Conservation (phyloP, 2,797 vertebrate species). For the Crenichthys baileyi region DNA sequence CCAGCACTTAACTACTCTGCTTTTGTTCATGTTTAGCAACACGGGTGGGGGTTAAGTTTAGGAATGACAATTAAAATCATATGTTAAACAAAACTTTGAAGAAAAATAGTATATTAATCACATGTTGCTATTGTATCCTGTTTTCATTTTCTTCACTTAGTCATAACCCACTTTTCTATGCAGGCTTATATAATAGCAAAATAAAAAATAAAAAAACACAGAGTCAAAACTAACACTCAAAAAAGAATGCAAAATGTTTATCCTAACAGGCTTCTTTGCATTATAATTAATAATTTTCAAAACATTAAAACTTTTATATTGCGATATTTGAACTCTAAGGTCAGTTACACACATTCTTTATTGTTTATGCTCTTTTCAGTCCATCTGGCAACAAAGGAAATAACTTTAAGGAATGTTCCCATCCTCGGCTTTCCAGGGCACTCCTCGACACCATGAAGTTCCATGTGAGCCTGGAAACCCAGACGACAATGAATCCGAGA, state of each 20-base stretch:
- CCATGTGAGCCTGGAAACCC: constrained; percentile 46
- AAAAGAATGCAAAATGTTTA: constrained; percentile 12
- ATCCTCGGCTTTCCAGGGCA: constrained; percentile 48
- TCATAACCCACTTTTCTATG: not conserved
- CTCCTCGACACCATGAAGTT: constrained; percentile 57
- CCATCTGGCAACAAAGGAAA: constrained; percentile 34
- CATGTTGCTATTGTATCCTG: constrained; percentile 7
- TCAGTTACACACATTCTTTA: constrained; percentile 5
- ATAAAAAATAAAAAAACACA: not conserved
- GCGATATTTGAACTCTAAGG: constrained; percentile 27
- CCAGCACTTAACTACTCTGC: constrained; percentile 28
- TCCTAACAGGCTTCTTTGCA: constrained; percentile 8
- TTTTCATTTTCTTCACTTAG: constrained; percentile 17
- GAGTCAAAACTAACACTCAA: constrained; percentile 8
- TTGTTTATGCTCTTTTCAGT: constrained; percentile 31
- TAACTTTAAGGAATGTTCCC: constrained; percentile 61
- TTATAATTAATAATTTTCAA: constrained; percentile 27
- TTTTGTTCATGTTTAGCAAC: constrained; percentile 26
- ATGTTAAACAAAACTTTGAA: constrained; percentile 1
- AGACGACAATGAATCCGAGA: constrained; percentile 48
- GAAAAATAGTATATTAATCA: not conserved
- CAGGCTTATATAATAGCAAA: not conserved
- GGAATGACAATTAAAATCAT: constrained; percentile 6
- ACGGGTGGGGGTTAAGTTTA: constrained; percentile 13
- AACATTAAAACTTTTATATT: constrained; percentile 32